phyloP scores from a whole-genome alignment of 2,888 invertebrate species.

The Cerceris rybyensis region DNA sequence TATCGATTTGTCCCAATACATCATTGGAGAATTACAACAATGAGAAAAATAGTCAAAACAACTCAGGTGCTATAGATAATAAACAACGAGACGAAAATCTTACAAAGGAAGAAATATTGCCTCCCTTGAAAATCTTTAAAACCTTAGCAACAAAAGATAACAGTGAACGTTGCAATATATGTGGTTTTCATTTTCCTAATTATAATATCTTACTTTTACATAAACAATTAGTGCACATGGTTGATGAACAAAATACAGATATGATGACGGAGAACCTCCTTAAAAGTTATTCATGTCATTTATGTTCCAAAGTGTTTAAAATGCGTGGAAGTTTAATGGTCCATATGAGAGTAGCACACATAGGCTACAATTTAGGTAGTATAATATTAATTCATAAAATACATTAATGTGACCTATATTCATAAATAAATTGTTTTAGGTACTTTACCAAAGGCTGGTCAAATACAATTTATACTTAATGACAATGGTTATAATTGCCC shows the following conservation, averaged over 20 bases:
- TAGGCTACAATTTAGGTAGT: constrained; percentile 82
- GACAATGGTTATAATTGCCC: constrained; percentile 78
- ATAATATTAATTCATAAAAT: constrained; percentile 15
- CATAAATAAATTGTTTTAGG: constrained; percentile 52
- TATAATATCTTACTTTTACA: constrained; percentile 88
- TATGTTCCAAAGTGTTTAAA: constrained; percentile 91
- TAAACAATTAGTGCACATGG: constrained; percentile 86
- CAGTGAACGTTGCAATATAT: constrained; percentile 86
- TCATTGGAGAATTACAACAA: constrained; percentile 25
- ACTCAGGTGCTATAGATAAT: constrained; percentile 11
- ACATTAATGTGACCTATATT: constrained; percentile 22
- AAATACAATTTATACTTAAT: constrained; percentile 61
- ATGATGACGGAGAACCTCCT: constrained; percentile 75
- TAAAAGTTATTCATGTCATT: constrained; percentile 87
- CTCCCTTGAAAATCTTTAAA: constrained; percentile 54
- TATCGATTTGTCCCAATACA: constrained; percentile 7
- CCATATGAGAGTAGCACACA: constrained; percentile 91
- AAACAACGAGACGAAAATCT: constrained; percentile 24
- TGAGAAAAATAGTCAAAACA: constrained; percentile 27
- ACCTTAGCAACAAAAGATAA: constrained; percentile 80
- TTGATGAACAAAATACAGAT: constrained; percentile 67
- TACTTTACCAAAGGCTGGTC: constrained; percentile 65
- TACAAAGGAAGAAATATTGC: constrained; percentile 35
- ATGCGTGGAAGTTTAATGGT: constrained; percentile 92
- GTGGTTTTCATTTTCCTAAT: constrained; percentile 88